These are phyloP conservation scores for Cantharis rustica DNA, from an alignment of 2,888 invertebrate species.

Conservation along the genomic window DNA sequence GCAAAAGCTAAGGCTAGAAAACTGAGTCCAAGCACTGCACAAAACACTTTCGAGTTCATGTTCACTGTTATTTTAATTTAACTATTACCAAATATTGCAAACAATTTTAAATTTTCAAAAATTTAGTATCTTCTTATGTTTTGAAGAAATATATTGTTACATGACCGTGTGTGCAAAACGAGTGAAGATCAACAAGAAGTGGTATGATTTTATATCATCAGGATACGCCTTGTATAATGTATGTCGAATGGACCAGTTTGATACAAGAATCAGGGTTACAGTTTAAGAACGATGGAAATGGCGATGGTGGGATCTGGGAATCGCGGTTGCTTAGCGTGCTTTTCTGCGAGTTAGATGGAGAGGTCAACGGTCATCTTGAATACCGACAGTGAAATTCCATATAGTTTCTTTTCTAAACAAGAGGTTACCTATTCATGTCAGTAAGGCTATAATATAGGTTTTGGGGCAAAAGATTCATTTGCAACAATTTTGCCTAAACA, in stretches of 20 bases:
- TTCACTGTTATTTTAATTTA: slow-evolving; percentile 14
- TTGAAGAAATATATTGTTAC: slow-evolving; percentile 39
- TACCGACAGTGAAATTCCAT: slow-evolving; percentile 48
- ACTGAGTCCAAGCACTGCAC: slow-evolving; percentile 49
- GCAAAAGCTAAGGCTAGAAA: slow-evolving; percentile 44
- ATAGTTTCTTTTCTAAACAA: slow-evolving; percentile 25
- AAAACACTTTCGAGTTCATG: slow-evolving; percentile 53
- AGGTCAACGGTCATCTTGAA: slow-evolving; percentile 34
- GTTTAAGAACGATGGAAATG: slow-evolving; percentile 13
- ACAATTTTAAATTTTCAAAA: slow-evolving; percentile 12
- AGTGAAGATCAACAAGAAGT: slow-evolving; percentile 50
- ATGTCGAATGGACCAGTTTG: slow-evolving; percentile 56
- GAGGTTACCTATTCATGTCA: slow-evolving; percentile 20
- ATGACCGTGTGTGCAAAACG: slow-evolving; percentile 52
- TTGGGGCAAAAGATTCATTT: slow-evolving; percentile 21
- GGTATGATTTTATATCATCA: slow-evolving; percentile 55
- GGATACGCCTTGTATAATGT: slow-evolving; percentile 48
- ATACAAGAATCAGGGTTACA: slow-evolving; percentile 53
- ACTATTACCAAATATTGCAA: not conserved
- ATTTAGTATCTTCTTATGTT: slow-evolving; percentile 3
- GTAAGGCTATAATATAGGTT: slow-evolving; percentile 27
- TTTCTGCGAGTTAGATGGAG: slow-evolving; percentile 23
- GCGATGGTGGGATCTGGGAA: slow-evolving; percentile 28
- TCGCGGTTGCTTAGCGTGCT: slow-evolving; percentile 25
- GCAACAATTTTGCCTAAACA: not conserved